Percentiles rank a stretch among this genome's conserved stretches.
Evolutionary conservation across 2,797 vertebrate species (phyloP).

Genomic region (Iguana delicatissima): DNA sequence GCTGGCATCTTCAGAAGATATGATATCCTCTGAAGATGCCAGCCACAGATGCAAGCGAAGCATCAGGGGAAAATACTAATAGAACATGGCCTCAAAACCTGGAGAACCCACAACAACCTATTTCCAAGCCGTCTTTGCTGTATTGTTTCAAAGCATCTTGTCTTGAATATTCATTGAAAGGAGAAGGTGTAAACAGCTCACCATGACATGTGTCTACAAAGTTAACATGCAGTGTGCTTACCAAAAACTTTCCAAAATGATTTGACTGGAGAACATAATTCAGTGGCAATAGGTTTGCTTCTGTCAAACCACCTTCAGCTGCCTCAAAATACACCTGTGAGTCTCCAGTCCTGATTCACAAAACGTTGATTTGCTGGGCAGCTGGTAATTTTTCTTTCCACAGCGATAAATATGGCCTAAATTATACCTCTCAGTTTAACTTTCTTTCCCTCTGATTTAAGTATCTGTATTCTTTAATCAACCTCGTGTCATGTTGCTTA

Average conservation of each 20-base stretch:
- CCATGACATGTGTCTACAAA: not conserved
- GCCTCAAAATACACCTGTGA: not conserved
- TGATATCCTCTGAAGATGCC: no score
- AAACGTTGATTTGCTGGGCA: not conserved
- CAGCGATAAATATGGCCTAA: not conserved
- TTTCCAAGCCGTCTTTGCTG: not conserved
- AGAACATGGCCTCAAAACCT: no score
- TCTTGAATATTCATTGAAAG: not conserved
- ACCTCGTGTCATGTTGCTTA: not conserved
- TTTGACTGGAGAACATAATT: not conserved
- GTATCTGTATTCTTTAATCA: not conserved
- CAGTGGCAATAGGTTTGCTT: not conserved
- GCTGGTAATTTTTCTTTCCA: not conserved
- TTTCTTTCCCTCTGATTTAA: not conserved
- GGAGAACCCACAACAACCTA: no score
- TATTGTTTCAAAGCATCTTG: not conserved
- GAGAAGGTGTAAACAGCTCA: no score
- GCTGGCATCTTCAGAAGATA: no score
- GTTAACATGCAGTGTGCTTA: no score
- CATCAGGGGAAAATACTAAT: no score
- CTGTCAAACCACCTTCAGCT: not conserved
- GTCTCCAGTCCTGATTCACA: not conserved
- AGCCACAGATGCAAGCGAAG: no score
- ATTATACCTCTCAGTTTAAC: not conserved
- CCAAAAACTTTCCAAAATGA: not conserved